Percentiles rank a stretch among this genome's conserved stretches.
Conservation (phyloP, 2,888 invertebrate species). For the Eucriotettix oculatus region DNA sequence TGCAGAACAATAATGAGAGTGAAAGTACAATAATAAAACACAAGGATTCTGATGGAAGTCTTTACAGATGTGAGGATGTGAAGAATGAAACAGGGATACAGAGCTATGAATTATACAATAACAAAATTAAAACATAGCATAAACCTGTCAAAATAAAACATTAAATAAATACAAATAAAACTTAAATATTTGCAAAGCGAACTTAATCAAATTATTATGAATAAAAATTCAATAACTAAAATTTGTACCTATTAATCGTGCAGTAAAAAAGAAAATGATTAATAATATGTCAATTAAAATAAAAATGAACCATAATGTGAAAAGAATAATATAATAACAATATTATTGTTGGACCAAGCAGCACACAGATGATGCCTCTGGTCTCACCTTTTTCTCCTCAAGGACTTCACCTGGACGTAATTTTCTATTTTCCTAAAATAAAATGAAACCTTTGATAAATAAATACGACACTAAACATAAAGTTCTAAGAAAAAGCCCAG, state of each 20-base stretch:
- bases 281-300: background rate
- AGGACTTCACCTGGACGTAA: constrained; percentile 87
- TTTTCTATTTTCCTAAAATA: constrained; percentile 67
- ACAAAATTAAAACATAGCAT: background rate
- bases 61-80: background rate
- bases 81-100: background rate
- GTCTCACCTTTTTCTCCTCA: constrained; percentile 83
- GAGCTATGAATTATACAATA: background rate
- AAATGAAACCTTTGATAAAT: constrained; percentile 6
- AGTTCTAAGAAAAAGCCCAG: too few species aligned
- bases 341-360: background rate
- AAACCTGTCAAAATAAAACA: constrained; percentile 7
- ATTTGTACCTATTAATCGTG: background rate
- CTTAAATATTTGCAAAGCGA: background rate
- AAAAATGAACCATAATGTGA: background rate
- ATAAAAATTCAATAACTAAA: background rate
- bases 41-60: constrained; percentile 1
- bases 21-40: constrained; percentile 15
- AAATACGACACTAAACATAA: too few species aligned
- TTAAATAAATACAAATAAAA: background rate
- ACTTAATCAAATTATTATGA: too few species aligned
- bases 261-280: background rate
- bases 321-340: background rate
- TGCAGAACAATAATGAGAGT: constrained; percentile 31
- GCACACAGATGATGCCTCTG: background rate